These are phyloP conservation scores for Tachystola acroxantha DNA, from an alignment of 2,888 invertebrate genomes.

Conservation along the genomic window DNA sequence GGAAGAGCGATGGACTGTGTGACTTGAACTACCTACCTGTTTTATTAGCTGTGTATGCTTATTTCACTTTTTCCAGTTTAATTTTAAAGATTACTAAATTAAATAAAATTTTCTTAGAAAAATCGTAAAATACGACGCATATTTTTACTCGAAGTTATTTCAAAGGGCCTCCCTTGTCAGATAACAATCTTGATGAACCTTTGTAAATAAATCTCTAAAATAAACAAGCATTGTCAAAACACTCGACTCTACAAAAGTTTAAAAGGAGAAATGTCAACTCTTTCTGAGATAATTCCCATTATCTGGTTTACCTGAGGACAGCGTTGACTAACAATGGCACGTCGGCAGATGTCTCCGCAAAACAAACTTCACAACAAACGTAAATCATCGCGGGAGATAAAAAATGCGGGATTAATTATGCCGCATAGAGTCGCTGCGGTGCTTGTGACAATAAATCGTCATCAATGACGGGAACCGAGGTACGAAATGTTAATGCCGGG, in stretches of 20 bases:
- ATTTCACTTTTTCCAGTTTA: not conserved
- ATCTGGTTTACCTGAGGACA: conserved; percentile 69
- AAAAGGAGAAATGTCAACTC: conserved; percentile 68
- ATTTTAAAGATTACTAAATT: not conserved
- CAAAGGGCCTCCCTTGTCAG: conserved; percentile 24
- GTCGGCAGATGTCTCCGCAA: conserved; percentile 72
- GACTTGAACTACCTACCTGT: conserved; percentile 29
- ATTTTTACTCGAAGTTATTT: conserved; percentile 2
- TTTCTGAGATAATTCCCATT: conserved; percentile 67
- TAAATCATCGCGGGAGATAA: conserved; percentile 60
- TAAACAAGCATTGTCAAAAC: conserved; percentile 65
- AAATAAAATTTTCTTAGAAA: not conserved
- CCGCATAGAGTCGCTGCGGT: conserved; percentile 44
- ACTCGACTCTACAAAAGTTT: conserved; percentile 64
- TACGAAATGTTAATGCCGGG: conserved; percentile 72
- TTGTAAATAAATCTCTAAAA: conserved; percentile 46
- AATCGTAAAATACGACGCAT: no score
- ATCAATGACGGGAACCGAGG: conserved; percentile 71
- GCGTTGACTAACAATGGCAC: conserved; percentile 52
- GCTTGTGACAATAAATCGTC: conserved; percentile 68
- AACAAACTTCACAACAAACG: conserved; percentile 68
- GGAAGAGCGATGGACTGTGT: conserved; percentile 45
- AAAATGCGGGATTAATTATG: conserved; percentile 57
- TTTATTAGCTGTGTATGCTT: conserved; percentile 12
- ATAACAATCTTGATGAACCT: conserved; percentile 48